phyloP scores from a whole-genome alignment of 1,140 invertebrate genomes.

The Bombus vancouverensis region DNA sequence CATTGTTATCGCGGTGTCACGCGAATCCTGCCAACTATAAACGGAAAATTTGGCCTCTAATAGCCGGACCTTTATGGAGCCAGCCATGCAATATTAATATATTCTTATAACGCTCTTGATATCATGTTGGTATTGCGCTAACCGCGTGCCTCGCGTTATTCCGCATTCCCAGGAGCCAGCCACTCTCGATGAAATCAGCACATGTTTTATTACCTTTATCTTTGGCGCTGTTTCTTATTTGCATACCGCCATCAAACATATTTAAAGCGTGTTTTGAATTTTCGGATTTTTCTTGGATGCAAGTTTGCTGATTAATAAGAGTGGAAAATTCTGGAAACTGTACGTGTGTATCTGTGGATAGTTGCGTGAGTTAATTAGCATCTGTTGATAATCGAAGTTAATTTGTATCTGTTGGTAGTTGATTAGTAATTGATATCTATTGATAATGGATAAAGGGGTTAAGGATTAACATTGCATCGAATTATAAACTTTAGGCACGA shows the following conservation, averaged over 20 bases:
- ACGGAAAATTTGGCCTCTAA: not conserved
- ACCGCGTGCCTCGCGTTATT: not conserved
- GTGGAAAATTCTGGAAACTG: not conserved
- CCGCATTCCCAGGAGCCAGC: not conserved
- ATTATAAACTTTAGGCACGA: not conserved
- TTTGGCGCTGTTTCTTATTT: not conserved
- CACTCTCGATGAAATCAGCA: not conserved
- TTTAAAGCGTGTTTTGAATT: not conserved
- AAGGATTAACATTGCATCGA: not conserved
- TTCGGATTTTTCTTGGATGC: not conserved
- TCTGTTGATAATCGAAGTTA: too few relatives aligned
- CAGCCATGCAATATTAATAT: conserved; percentile 1
- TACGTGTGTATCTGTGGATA: too few relatives aligned
- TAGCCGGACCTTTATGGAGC: conserved; percentile 9
- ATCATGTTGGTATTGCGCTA: conserved; percentile 2
- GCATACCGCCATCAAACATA: not conserved
- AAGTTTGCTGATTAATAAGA: not conserved
- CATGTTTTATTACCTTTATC: too few relatives aligned
- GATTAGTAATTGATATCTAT: too few relatives aligned
- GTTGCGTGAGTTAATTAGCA: too few relatives aligned
- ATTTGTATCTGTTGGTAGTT: too few relatives aligned
- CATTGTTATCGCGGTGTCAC: conserved; percentile 30
- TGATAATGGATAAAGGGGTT: too few relatives aligned
- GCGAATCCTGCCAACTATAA: conserved; percentile 20
- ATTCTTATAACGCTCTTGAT: not conserved